phyloP scores from a whole-genome alignment of 1,140 invertebrate genomes.

The Belonocnema kinseyi region DNA sequence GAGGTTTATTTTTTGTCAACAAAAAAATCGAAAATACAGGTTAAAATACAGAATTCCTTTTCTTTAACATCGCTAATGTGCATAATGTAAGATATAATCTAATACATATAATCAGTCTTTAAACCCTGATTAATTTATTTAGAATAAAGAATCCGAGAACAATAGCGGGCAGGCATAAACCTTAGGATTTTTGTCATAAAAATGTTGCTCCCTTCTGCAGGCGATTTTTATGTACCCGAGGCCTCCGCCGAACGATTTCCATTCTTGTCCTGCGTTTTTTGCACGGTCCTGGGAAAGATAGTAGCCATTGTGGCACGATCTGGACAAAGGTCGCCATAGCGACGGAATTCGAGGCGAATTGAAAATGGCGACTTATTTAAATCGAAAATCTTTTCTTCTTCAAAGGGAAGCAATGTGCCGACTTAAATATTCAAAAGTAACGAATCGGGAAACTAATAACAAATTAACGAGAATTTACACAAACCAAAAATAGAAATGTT shows the following conservation, averaged over 20 bases:
- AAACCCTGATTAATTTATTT: neutral
- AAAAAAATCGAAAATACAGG: no score
- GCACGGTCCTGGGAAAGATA: conserved; percentile 42
- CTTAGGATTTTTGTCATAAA: conserved; percentile 24
- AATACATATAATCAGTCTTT: no score
- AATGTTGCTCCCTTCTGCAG: conserved; percentile 10
- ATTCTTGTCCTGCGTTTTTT: conserved; percentile 28
- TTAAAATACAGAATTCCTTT: no score
- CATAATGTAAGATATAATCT: no score
- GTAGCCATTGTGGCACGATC: conserved; percentile 59
- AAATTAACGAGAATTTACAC: neutral
- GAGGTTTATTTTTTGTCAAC: no score
- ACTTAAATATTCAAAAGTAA: neutral
- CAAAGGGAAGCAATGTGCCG: conserved; percentile 1
- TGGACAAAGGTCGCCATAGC: conserved; percentile 60
- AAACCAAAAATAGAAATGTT: neutral
- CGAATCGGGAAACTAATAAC: neutral
- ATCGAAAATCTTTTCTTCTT: conserved; percentile 43
- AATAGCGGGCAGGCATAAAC: conserved; percentile 10
- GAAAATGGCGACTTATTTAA: conserved; percentile 58
- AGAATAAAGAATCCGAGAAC: neutral
- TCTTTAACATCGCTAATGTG: no score
- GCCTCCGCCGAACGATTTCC: conserved; percentile 20
- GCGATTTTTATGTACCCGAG: conserved; percentile 13
- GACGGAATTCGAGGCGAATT: conserved; percentile 56